Evolutionary conservation across 1,140 invertebrate species (phyloP), one percentile per base, ranked within the genome.

Genomic region (Rhyzopertha dominica): DNA sequence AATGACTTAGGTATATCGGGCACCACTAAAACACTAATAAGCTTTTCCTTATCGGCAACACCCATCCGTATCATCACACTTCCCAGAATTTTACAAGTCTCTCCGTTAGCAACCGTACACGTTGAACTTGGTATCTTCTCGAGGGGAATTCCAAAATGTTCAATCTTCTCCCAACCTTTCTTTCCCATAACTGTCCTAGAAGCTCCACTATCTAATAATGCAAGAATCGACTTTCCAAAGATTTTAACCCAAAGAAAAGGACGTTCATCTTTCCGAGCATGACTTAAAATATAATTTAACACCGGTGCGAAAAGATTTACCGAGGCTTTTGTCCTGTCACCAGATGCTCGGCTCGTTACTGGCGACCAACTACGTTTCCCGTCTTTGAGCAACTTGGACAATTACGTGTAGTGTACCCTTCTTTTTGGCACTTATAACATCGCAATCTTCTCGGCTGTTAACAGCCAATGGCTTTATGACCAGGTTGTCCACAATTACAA

Each of bases 331-430:
- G 13, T 14, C 10, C 16, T 13, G 5, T 7, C 5, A 13, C 5
- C 30, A 7, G 16, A 7, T 31, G 16, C 13, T 13, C 30, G 30
- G 16, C 30, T 14, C 5, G 10, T 13, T 31, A 31, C 5, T 31
- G 30, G 5, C 13, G 5, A 5, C 30, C 5, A 7, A 5, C 5
- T 5, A 12, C 30, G 30, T 31, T 31, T 31, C 30, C 30, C 30
- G 30, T 26, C 24, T 26, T 26, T n/a, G 24, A 26, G n/a, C 30
- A 31, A 5, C n/a, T 13, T 14, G 30, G 13, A 31, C 30, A 31
- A 7, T 5, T 31, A 12, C 30, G 30, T 12, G 16, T 13, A 5
- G 30, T 31, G 16, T 12, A 10, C 5, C 30, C 30, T 31, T 10
- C 10, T 14, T 31, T 31, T 5, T 13, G 5, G 16, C 30, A 31